These are phyloP conservation scores for Petrocephalus zakoni DNA, from an alignment of 2,113 vertebrate genomes.

Conservation along the genomic window DNA sequence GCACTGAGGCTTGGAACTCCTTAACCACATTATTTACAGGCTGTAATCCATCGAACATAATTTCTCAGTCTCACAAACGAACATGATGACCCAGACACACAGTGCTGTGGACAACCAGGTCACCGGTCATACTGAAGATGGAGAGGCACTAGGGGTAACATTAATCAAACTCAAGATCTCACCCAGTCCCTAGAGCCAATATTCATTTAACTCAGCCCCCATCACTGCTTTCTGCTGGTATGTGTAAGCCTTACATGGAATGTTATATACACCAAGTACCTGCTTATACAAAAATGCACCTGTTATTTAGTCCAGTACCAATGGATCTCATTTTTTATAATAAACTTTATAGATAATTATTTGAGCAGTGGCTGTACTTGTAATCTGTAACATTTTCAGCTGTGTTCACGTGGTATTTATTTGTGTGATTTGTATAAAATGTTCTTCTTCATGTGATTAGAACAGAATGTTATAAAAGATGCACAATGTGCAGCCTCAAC, in stretches of 20 bases:
- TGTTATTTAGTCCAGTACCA: neutral
- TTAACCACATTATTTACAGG: neutral
- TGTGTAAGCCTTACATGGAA: neutral
- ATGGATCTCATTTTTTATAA: neutral
- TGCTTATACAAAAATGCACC: neutral
- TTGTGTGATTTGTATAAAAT: neutral
- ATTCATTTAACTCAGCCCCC: neutral
- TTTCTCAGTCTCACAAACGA: neutral
- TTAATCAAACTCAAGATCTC: neutral
- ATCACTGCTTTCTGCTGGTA: neutral
- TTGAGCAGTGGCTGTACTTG: neutral
- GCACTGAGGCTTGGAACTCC: neutral
- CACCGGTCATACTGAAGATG: neutral
- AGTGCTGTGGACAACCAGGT: neutral
- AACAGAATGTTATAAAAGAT: neutral
- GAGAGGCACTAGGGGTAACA: neutral
- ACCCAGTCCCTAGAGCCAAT: neutral
- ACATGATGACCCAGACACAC: neutral
- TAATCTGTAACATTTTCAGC: neutral
- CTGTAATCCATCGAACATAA: neutral
- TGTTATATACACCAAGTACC: neutral
- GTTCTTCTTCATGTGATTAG: neutral
- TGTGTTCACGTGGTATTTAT: neutral
- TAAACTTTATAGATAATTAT: neutral
- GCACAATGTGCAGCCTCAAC: neutral